Evolutionary conservation across 2,888 invertebrate genomes (phyloP), one percentile per base, ranked within the genome.

Genomic region (Parelbella ahira): DNA sequence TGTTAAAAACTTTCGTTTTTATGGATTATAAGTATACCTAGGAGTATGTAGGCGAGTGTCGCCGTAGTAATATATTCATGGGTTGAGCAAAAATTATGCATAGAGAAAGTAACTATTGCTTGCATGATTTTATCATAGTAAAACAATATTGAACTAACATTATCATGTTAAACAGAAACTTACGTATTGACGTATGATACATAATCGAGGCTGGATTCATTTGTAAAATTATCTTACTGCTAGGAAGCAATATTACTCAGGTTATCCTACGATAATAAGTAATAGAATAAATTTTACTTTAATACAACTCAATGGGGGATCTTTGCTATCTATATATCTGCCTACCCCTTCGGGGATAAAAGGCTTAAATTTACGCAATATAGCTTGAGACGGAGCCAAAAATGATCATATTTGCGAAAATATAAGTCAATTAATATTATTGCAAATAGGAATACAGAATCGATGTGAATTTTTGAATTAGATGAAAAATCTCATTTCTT

Each of bases 381-480:
- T 11, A 15, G 15, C 3, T 15, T 41, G 41, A 28, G 8, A 7
- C 2, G 1, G 7, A 13, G 27, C 41, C 33, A 41, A 41, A 15
- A 28, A 21, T 37, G 21, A 33, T 13, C 10, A 11, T 34, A 34
- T 34, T 41, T 27, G 15, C 10, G n/a, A 11, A 33, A 15, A 27
- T 6, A 27, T 41, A 41, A 41, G 10, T 27, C 13, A 24, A 34
- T 34, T 32, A 33, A 41, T 27, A 41, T 28, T 33, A n/a, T n/a
- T 34, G 15, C 21, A 41, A 41, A 21, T 28, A 25, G 9, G 25
- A 37, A 28, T 27, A 11, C 10, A 28, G 41, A 23, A 10, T 9
- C 25, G 21, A 21, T 25, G 28, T 42, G 34, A 34, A 27, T 42
- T 42, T 28, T 42, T 34, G 21, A 42, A 42, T 34, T 34, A 34